A percentile compares a stretch with the other conserved stretches of the same genome.
phyloP scores from a whole-genome alignment of 2,797 vertebrate species.

The Lutjanus argentimaculatus region DNA sequence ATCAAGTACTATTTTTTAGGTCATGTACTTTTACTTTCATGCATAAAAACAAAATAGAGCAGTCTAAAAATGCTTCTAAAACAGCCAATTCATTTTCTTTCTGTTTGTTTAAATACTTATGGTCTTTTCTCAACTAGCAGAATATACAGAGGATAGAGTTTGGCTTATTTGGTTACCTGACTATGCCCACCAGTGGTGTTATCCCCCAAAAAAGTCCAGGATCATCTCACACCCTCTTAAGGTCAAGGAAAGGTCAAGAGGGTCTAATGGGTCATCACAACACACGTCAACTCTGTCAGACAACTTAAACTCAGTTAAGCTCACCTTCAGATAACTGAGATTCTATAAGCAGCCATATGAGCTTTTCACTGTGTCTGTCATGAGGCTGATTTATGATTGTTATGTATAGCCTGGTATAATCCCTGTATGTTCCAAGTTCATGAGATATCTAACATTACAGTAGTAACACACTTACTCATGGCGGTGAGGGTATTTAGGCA shows the following conservation, averaged over 20 bases:
- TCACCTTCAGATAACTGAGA: constrained; percentile 52
- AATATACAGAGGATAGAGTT: not conserved
- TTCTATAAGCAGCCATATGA: constrained; percentile 11
- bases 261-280: constrained; percentile 65
- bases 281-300: constrained; percentile 75
- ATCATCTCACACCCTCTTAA: constrained; percentile 51
- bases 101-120: too few species aligned
- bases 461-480: not conserved
- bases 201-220: not conserved
- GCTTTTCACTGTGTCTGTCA: not conserved
- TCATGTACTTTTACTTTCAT: not conserved
- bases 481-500: not conserved
- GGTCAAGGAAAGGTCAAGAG: constrained; percentile 70
- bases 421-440: not conserved
- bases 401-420: not conserved
- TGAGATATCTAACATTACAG: not conserved
- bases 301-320: constrained; percentile 40
- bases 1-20: not conserved
- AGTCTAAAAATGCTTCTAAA: not conserved
- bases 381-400: not conserved
- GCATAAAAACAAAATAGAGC: not conserved
- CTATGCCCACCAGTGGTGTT: not conserved
- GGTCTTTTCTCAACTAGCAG: too few species aligned
- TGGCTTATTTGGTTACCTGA: not conserved
- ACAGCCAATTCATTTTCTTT: too few species aligned